Evolutionary conservation across 2,888 invertebrate genomes (phyloP), one percentile per base, ranked within the genome.

Genomic region (Trissolcus japonicus): DNA sequence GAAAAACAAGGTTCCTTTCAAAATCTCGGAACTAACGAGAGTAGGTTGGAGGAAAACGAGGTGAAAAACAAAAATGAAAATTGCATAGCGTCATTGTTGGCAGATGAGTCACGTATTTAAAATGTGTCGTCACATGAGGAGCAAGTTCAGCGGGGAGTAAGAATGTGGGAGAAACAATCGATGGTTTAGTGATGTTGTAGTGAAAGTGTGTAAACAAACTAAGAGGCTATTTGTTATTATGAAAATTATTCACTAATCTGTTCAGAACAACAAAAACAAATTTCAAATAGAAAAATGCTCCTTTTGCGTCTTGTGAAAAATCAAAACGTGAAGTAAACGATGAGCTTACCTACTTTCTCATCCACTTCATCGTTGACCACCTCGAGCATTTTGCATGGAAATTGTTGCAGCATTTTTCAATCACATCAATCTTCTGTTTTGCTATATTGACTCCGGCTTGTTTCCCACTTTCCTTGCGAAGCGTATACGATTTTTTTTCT

Each of bases 131-230:
- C 55, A 55, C 25, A 53, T 11, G 41, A 62, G 53, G 16, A 41
- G 53, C 25, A 43, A 51, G 51, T 53, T 43, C 11, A 50, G 43
- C 50, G 29, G 53, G 62, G 11, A 41, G 21, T 53, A 29, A 53
- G 41, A 62, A 55, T 55, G 46, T 63, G 46, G 63, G 21, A 19
- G 43, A 55, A 35, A 63, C 50, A 54, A 63, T 63, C 46, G 55
- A 55, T 55, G 63, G 46, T 13, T 53, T 25, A 53, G 29, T 63
- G 19, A 63, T 63, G 54, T 46, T 55, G 17, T 46, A 55, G 63
- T 46, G 54, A 55, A 63, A 55, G 63, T 55, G 17, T 63, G 63
- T 55, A 63, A 63, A 63, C 63, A 55, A 61, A 63, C 46, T 7
- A 51, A 40, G 7, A 6, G 14, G 25, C 16, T 21, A 14, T 61